Evolutionary conservation across 2,797 vertebrate species (phyloP).

Genomic region (Eospalax fontanierii): DNA sequence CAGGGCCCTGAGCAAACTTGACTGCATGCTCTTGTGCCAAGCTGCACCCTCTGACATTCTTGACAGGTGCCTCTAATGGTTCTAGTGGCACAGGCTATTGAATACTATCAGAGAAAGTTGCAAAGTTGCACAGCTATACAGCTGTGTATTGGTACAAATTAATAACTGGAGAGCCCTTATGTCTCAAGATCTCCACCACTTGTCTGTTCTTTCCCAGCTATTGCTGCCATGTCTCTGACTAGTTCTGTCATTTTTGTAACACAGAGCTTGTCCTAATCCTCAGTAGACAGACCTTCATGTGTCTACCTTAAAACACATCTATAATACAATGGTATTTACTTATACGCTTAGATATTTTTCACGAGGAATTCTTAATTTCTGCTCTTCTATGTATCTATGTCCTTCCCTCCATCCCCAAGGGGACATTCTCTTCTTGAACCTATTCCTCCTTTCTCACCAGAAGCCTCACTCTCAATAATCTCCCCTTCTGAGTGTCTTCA

Average conservation of each 20-base stretch:
- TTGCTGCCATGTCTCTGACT: neutral
- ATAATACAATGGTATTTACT: neutral
- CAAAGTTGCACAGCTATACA: neutral
- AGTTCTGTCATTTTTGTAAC: neutral
- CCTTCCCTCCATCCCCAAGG: neutral
- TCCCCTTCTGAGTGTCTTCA: neutral
- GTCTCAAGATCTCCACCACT: neutral
- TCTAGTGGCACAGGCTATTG: neutral
- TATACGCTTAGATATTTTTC: neutral
- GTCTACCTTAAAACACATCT: neutral
- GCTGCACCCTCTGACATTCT: neutral
- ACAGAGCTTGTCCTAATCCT: neutral
- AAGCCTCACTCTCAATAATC: neutral
- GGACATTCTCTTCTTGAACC: neutral
- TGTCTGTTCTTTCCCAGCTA: neutral
- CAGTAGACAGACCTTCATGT: neutral
- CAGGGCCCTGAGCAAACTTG: neutral
- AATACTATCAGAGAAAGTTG: neutral
- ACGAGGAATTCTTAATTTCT: neutral
- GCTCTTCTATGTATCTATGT: neutral
- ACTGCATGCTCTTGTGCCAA: too few species aligned
- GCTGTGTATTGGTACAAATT: neutral
- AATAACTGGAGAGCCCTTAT: neutral
- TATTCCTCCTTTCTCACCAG: neutral
- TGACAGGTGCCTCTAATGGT: neutral